Base-by-base conservation (phyloP, 2,113 vertebrate species). In the Microtus oregoni region DNA sequence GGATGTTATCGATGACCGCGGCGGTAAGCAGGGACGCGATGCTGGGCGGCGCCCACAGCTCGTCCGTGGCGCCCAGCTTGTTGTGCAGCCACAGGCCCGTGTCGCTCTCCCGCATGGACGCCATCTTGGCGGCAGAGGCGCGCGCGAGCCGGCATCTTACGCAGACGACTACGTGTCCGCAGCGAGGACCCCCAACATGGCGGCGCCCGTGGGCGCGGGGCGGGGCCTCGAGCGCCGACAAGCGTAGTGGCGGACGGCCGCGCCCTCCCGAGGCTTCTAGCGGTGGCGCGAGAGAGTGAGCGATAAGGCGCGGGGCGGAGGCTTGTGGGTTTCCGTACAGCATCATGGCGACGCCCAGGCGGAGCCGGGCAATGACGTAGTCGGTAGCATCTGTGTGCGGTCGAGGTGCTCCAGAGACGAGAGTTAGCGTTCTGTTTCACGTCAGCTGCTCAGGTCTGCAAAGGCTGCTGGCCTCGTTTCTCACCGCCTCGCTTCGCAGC, bases 91-190 rank as follows among this genome's bases (percentile, higher is more conserved):
- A 99, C 99, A 99, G 99, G 98, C 99, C 99, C 90, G 99, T 99
- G 97, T 99, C 99, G 99, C 99, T 99, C 98, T 99, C 99, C 99
- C 99, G 99, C 99, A 99, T 99, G 99, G 99, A 99, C 99, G 99
- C 99, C 99, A 99, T 99, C 99, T 99, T 99, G 99, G 98, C 99
- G 98, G 97, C 99, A 98, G 98, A 32, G 24, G 32, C 88, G 89
- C 75, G 89, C 89, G 20, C 41, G 17, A 7, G 20, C 75, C 89
- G 89, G 89, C 89, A 78, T 90, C 89, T 90, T 90, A 90, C 58
- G 89, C 75, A 61, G 89, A 90, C 89, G 75, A 61, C 88, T 99
- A 99, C 99, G 98, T 96, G 96, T 68, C 89, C 52, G 55, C 70
- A 12, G 88, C 97, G 93, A 98, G 98, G 98, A 98, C 98, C 98